Base-by-base conservation (phyloP, 2,888 invertebrate genomes). In the Eupithecia dodoneata region DNA sequence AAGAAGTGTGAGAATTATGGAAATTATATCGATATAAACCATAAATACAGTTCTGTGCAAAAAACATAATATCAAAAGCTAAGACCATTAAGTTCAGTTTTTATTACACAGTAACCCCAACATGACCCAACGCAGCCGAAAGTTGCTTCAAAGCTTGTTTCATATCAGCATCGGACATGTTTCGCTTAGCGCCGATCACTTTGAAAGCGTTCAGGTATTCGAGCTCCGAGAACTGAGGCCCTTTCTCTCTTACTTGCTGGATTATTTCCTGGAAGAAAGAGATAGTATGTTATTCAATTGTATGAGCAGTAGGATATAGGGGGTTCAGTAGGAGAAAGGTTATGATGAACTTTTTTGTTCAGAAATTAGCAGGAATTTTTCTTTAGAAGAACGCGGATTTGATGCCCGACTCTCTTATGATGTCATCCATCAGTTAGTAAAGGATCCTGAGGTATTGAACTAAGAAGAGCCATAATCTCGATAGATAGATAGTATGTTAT, bases 121-220 rank as follows among this genome's bases (percentile, higher is more conserved):
- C 96, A 87, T 98, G 97, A 0, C 98, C 97, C 76, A 99, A 94
- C 84, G 99, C 98, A 85, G 98, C 97, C 2, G 98, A 97, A 67
- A 99, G 96, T 83, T 97, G 96, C 88, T 97, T 97, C 82, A 98
- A 96, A 85, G 97, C 97, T 76, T 96, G 96, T 83, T 96, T 96
- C 85, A 97, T 96, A 70, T 96, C 95, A 71, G 95, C 94, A 47
- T 94, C 89, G 44, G 96, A 93, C 49, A 95, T 91, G 52, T 92
- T 92, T 66, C 96, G 96, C 12, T 95, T 96, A 89, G 96, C 97
- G 86, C 96, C 97, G 87, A 96, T 97, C 82, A 98, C 96, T 86
- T 97, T 97, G 88, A 98, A 96, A 59, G 98, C 97, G 90, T 98
- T 97, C 89, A 97, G 96, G 89, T 99, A 98, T 90, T 99, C 99